Conservation (phyloP, 1,140 invertebrate species). For the Leptopilina boulardi region DNA sequence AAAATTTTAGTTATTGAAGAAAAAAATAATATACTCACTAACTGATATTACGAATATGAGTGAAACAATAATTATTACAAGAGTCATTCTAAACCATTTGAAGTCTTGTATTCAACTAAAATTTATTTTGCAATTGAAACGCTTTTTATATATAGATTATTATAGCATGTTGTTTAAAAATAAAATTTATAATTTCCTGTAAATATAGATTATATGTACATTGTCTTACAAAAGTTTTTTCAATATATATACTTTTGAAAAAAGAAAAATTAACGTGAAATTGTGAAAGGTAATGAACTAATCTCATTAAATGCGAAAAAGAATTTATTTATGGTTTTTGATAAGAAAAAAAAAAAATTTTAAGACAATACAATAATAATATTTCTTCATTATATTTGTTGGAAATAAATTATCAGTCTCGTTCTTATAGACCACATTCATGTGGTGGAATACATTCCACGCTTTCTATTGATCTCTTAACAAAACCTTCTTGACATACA, state of each 20-base stretch:
- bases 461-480: neutral
- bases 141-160: neutral
- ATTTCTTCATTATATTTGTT: too few relatives aligned
- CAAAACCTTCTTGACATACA: neutral
- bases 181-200: neutral
- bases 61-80: neutral
- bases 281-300: too few relatives aligned
- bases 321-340: neutral
- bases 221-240: too few relatives aligned
- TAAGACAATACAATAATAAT: neutral
- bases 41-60: neutral
- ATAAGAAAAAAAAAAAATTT: neutral
- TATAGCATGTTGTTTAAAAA: neutral
- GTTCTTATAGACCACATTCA: neutral
- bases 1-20: neutral
- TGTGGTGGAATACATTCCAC: neutral
- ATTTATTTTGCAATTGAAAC: neutral
- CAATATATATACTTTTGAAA: neutral
- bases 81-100: neutral
- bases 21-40: neutral
- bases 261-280: neutral
- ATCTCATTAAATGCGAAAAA: too few relatives aligned
- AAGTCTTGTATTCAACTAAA: neutral
- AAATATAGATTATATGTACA: neutral
- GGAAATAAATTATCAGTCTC: neutral